phyloP scores from a whole-genome alignment of 2,888 invertebrate species.

The Synanthedon formicaeformis region DNA sequence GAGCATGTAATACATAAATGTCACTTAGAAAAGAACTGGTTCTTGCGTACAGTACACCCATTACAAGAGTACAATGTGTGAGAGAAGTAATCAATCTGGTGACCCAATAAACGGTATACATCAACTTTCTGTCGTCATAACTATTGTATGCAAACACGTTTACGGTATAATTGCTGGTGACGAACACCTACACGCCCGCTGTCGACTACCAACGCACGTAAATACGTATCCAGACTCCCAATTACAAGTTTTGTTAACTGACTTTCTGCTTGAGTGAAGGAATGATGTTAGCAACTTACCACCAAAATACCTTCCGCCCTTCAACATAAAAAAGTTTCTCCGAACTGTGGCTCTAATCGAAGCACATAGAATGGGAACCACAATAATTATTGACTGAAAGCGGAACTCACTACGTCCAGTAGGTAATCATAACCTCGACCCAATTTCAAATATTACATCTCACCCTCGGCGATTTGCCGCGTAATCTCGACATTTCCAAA shows the following conservation, averaged over 20 bases:
- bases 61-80: background rate
- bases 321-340: too few relatives aligned
- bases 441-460: background rate
- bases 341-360: too few relatives aligned
- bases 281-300: too few relatives aligned
- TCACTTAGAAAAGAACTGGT: background rate
- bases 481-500: conserved; percentile 13
- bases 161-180: conserved; percentile 30
- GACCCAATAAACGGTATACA: conserved; percentile 29
- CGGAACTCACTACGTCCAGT: too few relatives aligned
- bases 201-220: background rate
- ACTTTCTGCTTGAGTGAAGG: too few relatives aligned
- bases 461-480: conserved; percentile 6
- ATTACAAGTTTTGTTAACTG: background rate
- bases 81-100: conserved; percentile 28
- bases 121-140: conserved; percentile 16
- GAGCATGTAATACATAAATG: background rate
- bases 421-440: too few relatives aligned
- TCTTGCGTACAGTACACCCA: background rate
- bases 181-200: conserved; percentile 14
- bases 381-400: too few relatives aligned
- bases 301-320: too few relatives aligned
- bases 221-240: background rate
- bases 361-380: too few relatives aligned
- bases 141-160: conserved; percentile 48